Percentiles rank a stretch among this genome's conserved stretches.
Evolutionary conservation across 2,113 vertebrate genomes (phyloP).

Genomic region (Megalops atlanticus): DNA sequence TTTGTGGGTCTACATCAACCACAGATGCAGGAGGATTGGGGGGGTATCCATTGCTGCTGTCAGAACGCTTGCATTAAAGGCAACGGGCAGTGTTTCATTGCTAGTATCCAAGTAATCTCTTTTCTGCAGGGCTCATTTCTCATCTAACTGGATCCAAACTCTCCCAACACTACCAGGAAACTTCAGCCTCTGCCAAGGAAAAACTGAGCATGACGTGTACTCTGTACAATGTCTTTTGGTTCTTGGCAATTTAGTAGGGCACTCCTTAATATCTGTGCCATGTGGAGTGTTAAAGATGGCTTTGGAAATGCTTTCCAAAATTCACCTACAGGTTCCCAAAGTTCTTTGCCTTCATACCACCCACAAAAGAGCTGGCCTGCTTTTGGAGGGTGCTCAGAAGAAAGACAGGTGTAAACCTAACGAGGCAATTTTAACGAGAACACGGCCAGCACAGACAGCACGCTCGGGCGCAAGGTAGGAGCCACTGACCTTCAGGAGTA

Average conservation of each 20-base stretch:
- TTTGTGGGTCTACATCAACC: conserved; percentile 55
- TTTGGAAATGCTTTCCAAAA: conserved; percentile 48
- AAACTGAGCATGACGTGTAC: conserved; percentile 15
- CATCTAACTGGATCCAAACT: conserved; percentile 44
- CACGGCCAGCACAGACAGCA: conserved; percentile 51
- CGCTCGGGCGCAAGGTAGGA: conserved; percentile 36
- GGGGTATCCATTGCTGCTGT: conserved; percentile 40
- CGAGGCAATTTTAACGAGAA: conserved; percentile 59
- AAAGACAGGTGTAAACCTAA: conserved; percentile 37
- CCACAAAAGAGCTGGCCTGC: background rate
- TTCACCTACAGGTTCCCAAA: too few species aligned
- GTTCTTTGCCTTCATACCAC: conserved; percentile 44
- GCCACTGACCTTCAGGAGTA: conserved; percentile 56
- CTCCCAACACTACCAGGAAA: conserved; percentile 31
- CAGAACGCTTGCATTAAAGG: conserved; percentile 55
- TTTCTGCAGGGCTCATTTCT: conserved; percentile 52
- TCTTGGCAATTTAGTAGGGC: too few species aligned
- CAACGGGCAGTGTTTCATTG: conserved; percentile 56
- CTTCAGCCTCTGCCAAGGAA: conserved; percentile 56
- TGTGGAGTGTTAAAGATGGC: too few species aligned
- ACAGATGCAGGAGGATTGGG: conserved; percentile 37
- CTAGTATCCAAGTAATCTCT: conserved; percentile 64
- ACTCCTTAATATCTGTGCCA: too few species aligned
- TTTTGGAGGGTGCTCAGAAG: conserved; percentile 35
- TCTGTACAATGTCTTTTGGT: too few species aligned